Base-by-base conservation (phyloP, 2,888 invertebrate species). In the Monochamus alternatus region DNA sequence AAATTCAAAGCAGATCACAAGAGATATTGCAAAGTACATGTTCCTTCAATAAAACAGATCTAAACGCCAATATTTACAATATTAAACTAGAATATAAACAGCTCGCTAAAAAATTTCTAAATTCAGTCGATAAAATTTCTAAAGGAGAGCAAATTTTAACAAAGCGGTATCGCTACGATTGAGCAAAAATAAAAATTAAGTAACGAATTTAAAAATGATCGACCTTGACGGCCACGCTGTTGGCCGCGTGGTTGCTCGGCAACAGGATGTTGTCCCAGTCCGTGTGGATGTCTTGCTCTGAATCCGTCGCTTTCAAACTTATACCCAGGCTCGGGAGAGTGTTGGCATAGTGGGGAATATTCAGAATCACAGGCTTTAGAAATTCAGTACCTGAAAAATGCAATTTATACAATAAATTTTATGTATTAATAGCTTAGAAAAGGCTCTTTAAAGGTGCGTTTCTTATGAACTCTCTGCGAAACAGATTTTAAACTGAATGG, bases 181-280 rank as follows among this genome's bases (percentile, higher is more conserved):
- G 71, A 71, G 71, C 71, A 71, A 71, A 71, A 63, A 63, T 14
- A 30, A 60, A 12, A 31, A 58, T 30, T n/a, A 12, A 8, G 12
- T 14, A 58, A 12, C n/a, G 32, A 60, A 14, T 62, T 89, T 90
- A 97, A 90, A 97, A 97, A 89, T 97, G 97, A 89, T 97, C 97
- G 79, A 97, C 96, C 90, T 96, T 94, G 75, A 97, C 97, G 71
- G 96, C 95, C 55, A 97, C 96, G 78, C 95, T 95, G 88, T 96
- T 96, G 65, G 96, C 93, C 32, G 95, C 95, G 76, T 95, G 93
- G 81, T 95, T 96, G 80, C 94, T 94, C 66, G 96, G 96, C 83
- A 96, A 91, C 85, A 95, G 92, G 82, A 96, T 96, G 83, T 96
- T 95, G 84, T 96, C 95, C 94, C 97, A 94, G 87, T 95, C 94